Evolutionary conservation across 2,888 invertebrate genomes (phyloP).

Genomic region (Apocheima hispidaria): DNA sequence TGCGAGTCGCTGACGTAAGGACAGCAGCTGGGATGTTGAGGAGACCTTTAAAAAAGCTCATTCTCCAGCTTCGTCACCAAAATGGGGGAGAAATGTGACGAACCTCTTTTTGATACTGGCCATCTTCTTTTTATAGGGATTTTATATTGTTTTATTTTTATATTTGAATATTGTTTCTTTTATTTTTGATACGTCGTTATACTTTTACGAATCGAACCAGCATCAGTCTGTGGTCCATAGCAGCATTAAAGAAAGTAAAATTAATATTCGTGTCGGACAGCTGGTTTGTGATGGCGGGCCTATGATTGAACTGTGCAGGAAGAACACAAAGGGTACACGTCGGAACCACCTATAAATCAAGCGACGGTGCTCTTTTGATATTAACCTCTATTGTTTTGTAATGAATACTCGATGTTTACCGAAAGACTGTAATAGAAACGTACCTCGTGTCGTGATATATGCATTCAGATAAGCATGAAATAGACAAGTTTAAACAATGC

Average conservation of each 20-base stretch:
- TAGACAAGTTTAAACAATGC: constrained; percentile 44
- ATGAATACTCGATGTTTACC: constrained; percentile 49
- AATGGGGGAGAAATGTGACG: no score
- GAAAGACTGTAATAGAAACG: constrained; percentile 40
- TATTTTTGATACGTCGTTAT: no score
- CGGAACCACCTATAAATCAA: constrained; percentile 71
- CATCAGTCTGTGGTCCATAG: no score
- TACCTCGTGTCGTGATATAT: constrained; percentile 45
- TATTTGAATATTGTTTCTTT: no score
- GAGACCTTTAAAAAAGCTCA: no score
- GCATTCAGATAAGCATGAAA: constrained; percentile 42
- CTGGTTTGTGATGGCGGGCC: constrained; percentile 64
- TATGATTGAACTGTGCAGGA: constrained; percentile 62
- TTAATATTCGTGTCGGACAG: constrained; percentile 56
- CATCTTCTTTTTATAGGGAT: no score
- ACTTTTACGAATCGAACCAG: no score
- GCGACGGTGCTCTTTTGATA: constrained; percentile 71
- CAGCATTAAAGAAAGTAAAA: constrained; percentile 49
- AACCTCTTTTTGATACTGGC: no score
- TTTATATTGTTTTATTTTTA: no score
- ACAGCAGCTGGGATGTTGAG: no score
- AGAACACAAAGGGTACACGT: constrained; percentile 69
- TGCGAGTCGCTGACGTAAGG: no score
- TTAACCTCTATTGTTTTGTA: constrained; percentile 70
- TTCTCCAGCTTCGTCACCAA: no score